phyloP scores from a whole-genome alignment of 2,888 invertebrate species.

The Neelides folsomi region DNA sequence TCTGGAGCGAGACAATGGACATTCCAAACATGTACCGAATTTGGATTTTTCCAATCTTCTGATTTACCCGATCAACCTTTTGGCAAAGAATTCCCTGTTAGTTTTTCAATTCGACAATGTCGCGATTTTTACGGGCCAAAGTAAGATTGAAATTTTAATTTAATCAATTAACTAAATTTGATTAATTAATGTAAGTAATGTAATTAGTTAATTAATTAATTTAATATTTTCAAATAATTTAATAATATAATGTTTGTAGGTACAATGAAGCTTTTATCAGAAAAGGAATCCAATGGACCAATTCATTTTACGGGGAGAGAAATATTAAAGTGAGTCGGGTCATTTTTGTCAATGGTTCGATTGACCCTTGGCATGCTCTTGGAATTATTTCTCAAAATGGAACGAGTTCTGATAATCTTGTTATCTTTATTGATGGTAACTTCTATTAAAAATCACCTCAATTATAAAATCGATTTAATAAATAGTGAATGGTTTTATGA shows the following conservation, averaged over 20 bases:
- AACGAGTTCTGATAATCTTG: constrained; percentile 36
- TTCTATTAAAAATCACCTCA: constrained; percentile 13
- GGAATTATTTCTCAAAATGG: constrained; percentile 36
- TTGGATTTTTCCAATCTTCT: constrained; percentile 88
- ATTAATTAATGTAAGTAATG: background rate
- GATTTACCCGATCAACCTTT: constrained; percentile 49
- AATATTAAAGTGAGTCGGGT: constrained; percentile 37
- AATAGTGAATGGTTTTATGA: constrained; percentile 13
- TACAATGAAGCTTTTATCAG: constrained; percentile 36
- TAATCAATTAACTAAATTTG: background rate
- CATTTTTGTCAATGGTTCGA: constrained; percentile 41
- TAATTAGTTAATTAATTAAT: constrained; percentile 19
- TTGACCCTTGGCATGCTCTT: constrained; percentile 44
- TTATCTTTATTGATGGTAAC: constrained; percentile 39
- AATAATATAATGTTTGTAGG: constrained; percentile 11
- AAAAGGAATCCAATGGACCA: constrained; percentile 37
- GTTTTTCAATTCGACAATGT: constrained; percentile 70
- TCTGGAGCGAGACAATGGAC: constrained; percentile 46
- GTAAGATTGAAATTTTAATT: constrained; percentile 8
- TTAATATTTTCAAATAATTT: background rate
- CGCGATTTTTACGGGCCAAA: constrained; percentile 58
- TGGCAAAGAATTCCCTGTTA: constrained; percentile 58
- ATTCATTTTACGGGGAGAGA: constrained; percentile 41
- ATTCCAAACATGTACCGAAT: constrained; percentile 69
- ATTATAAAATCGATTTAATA: constrained; percentile 34